Evolutionary conservation across 2,113 vertebrate genomes (phyloP), one percentile per base, ranked within the genome.

Genomic region (Lamprotornis superbus): DNA sequence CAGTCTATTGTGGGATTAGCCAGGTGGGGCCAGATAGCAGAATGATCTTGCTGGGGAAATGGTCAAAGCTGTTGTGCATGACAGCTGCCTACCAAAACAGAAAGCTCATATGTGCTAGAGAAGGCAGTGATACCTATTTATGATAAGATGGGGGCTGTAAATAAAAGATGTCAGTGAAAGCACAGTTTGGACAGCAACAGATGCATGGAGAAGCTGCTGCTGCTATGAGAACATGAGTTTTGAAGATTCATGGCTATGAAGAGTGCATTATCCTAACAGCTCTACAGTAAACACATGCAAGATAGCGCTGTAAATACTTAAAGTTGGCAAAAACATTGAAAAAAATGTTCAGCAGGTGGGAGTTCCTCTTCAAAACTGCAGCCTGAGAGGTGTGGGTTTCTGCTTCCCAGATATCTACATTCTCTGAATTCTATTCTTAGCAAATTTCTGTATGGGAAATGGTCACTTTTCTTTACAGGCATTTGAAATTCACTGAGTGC

Each of bases 141-240:
- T 11, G 22, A 31, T 24, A 87, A 69, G 35, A 61, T 73, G 21
- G 39, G 16, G 42, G 6, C 20, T 89, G 60, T 42, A 97, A 85
- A 79, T 39, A 93, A 90, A 94, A 71, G 63, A 10, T 91, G 56
- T 90, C 91, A 75, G 76, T 91, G 93, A 89, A 95, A 93, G 46
- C 50, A 75, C 40, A 59, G 59, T 49, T 14, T 31, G 75, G 68
- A 92, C 56, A 91, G 52, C 61, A 94, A 55, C 2, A 80, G n/a
- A 92, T 68, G 47, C 46, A 27, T 4, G 3, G 8, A 55, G 37
- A 39, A 67, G 11, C 4, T 4, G 4, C 11, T 44, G 47, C 67
- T 61, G 20, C 13, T 68, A n/a, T 0, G 0, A 69, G 50, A 67
- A 31, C 9, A 3, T 6, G 15, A 71, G 49, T 44, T 37, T 5